Evolutionary conservation across 64 coral and sea anemone species (phyloP), one percentile per base, ranked within the genome.

Genomic region (Porites australiensis): DNA sequence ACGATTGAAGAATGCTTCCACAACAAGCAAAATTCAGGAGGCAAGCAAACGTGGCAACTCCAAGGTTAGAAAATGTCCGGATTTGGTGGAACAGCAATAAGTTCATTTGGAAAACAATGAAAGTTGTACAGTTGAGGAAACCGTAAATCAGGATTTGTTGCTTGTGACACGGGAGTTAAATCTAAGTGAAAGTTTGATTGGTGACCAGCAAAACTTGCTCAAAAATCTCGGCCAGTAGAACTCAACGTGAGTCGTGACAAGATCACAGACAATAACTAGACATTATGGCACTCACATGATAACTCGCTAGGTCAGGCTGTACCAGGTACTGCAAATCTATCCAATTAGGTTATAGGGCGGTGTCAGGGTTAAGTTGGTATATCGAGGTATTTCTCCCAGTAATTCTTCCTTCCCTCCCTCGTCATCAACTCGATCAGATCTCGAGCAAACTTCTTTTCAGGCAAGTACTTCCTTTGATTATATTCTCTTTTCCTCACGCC

Each of bases 11-110:
- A 66, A 90, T 44, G 43, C 77, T 90, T 80, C 88, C 63, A 70
- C 61, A 80, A 81, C 63, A 72, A 68, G 54, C 50, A 72, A 53
- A 90, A 43, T 70, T 90, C 76, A 66, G 15, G 80, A 90, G 79
- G 53, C 47, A 78, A 78, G 75, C 51, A 78, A 27, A 57, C 75
- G 18, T 78, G 50, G 75, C 49, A 49, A 78, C 54, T 55, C 50
- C 2, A 78, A 57, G 75, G 75, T 55, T 55, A 78, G 19, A 55
- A 57, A 55, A 55, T 55, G 53, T 55, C 53, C 11, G 53, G 5
- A 55, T 55, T 55, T 55, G 5, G 53, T 55, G 53, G 53, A 55
- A 55, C 53, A 5, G 53, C 53, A 55, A 37, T 37, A 37, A 55
- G 53, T 7, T 55, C 2, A 55, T 55, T 55, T 55, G 53, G 53